These are phyloP conservation scores for Troilus luridus DNA, from an alignment of 2,888 invertebrate species.

Conservation along the genomic window DNA sequence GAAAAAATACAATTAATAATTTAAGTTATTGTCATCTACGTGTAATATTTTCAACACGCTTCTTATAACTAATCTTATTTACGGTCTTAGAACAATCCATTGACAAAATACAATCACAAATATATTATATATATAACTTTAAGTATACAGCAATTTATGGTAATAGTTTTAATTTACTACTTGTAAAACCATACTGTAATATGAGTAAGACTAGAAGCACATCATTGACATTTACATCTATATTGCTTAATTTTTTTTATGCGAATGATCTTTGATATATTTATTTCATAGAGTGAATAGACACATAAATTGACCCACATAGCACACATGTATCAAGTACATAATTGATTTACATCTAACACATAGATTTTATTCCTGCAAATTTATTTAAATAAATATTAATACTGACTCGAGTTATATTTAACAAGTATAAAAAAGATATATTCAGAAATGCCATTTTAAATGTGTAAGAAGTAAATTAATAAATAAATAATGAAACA, in stretches of 20 bases:
- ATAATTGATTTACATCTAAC: neutral
- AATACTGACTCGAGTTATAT: neutral
- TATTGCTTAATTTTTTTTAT: slow-evolving; percentile 19
- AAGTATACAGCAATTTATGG: neutral
- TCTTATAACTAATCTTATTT: neutral
- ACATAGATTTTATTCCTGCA: neutral
- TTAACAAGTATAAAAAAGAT: slow-evolving; percentile 17
- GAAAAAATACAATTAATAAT: neutral
- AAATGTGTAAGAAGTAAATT: neutral
- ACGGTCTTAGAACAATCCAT: slow-evolving; percentile 1
- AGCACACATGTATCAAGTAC: neutral
- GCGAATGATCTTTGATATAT: neutral
- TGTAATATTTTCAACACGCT: slow-evolving; percentile 5
- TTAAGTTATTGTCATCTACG: slow-evolving; percentile 22
- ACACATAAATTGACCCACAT: slow-evolving; percentile 30
- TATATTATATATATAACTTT: neutral
- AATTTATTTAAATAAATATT: neutral
- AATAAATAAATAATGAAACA: neutral
- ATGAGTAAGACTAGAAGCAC: slow-evolving; percentile 18
- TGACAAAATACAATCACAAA: slow-evolving; percentile 20
- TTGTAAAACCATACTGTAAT: neutral
- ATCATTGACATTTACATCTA: slow-evolving; percentile 1
- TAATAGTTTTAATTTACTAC: neutral
- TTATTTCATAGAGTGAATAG: slow-evolving; percentile 1
- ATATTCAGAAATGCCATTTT: neutral